phyloP scores from a whole-genome alignment of 2,888 invertebrate genomes.

The Hermodice carunculata region DNA sequence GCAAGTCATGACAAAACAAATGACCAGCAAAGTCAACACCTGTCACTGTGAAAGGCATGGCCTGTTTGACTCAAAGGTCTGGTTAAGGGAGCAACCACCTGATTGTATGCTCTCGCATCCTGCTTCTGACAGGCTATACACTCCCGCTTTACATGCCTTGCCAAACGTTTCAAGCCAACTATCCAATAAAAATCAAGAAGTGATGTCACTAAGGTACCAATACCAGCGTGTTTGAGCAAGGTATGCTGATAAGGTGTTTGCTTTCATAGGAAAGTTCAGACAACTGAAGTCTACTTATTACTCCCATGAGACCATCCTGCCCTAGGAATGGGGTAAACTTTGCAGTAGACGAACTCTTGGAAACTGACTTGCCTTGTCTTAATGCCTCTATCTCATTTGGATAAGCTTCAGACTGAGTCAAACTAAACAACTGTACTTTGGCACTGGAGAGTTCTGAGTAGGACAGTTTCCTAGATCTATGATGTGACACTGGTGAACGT shows the following conservation, averaged over 20 bases:
- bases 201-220: too few species aligned
- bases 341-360: neutral
- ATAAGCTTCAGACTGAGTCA: too few species aligned
- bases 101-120: neutral
- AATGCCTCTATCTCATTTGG: neutral
- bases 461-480: too few species aligned
- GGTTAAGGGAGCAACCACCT: constrained; percentile 3
- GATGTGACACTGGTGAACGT: too few species aligned
- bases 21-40: constrained; percentile 25
- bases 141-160: too few species aligned
- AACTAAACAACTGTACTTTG: too few species aligned
- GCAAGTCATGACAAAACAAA: constrained; percentile 3
- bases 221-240: neutral
- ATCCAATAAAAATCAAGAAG: too few species aligned
- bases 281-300: neutral
- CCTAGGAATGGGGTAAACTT: neutral
- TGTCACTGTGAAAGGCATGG: constrained; percentile 2
- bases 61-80: neutral
- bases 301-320: neutral
- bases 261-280: neutral
- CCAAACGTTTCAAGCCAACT: too few species aligned
- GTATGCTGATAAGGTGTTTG: neutral
- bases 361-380: neutral
- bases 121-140: neutral
- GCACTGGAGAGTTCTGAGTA: too few species aligned